Conservation (phyloP, 2,888 invertebrate genomes). For the Micoletzkya japonica region DNA sequence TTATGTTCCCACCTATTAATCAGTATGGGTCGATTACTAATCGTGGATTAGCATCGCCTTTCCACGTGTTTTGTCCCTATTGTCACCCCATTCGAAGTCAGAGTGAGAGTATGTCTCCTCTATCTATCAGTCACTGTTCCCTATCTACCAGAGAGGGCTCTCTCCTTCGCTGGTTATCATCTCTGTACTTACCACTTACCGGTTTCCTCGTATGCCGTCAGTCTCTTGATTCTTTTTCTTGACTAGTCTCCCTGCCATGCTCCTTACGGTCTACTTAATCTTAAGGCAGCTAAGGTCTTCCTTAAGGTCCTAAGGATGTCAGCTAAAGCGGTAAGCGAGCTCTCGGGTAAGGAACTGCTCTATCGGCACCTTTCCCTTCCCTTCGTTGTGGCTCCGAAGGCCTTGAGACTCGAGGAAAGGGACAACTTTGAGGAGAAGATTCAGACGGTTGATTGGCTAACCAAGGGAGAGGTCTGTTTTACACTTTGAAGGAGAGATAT, state of each 20-base stretch:
- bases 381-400: constrained; percentile 47
- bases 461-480: constrained; percentile 38
- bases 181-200: not conserved
- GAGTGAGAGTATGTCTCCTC: too few relatives aligned
- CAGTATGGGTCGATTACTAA: too few relatives aligned
- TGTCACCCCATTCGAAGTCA: too few relatives aligned
- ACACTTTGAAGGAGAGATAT: not conserved
- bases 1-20: too few relatives aligned
- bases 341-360: constrained; percentile 59
- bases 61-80: too few relatives aligned
- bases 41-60: too few relatives aligned
- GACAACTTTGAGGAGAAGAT: constrained; percentile 49
- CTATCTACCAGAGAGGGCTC: not conserved
- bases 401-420: constrained; percentile 50
- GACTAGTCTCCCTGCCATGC: constrained; percentile 1
- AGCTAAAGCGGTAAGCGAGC: constrained; percentile 61
- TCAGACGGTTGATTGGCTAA: constrained; percentile 48
- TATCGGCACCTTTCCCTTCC: constrained; percentile 53
- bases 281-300: too few relatives aligned
- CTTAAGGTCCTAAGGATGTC: constrained; percentile 47
- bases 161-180: not conserved
- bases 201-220: not conserved
- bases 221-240: constrained; percentile 9
- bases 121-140: too few relatives aligned
- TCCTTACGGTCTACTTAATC: constrained; percentile 23